Conservation (phyloP, 2,113 vertebrate genomes). For the Caranx ignobilis region DNA sequence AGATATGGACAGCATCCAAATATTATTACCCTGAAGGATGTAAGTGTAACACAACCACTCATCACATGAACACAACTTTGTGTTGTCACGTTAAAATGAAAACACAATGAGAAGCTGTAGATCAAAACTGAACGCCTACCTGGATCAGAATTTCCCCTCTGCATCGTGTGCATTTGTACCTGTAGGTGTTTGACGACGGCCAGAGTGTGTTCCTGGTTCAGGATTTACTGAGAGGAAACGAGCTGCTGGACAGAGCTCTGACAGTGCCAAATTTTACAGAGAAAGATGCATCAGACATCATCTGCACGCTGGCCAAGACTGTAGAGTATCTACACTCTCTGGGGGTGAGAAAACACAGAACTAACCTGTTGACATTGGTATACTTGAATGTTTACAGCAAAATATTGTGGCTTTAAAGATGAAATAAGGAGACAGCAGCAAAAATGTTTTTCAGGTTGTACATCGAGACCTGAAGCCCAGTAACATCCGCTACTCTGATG, state of each 20-base stretch:
- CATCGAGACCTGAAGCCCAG: slow-evolving; percentile 97
- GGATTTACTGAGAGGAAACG: slow-evolving; percentile 93
- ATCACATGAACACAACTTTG: not conserved
- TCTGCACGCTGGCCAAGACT: slow-evolving; percentile 91
- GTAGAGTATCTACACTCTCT: slow-evolving; percentile 97
- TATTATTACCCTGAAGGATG: slow-evolving; percentile 94
- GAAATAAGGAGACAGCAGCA: not conserved
- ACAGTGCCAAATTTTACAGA: slow-evolving; percentile 90
- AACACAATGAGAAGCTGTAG: not conserved
- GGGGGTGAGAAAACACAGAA: slow-evolving; percentile 83
- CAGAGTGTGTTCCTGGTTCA: slow-evolving; percentile 92
- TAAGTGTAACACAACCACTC: slow-evolving; percentile 77
- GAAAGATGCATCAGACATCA: slow-evolving; percentile 91
- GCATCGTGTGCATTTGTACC: slow-evolving; percentile 51
- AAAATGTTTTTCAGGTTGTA: slow-evolving; percentile 86
- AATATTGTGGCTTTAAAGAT: not conserved
- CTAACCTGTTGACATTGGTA: no score
- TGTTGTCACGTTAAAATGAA: not conserved
- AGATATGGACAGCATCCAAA: slow-evolving; percentile 96
- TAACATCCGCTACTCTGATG: slow-evolving; percentile 95
- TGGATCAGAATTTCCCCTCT: not conserved
- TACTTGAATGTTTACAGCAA: not conserved
- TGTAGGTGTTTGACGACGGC: slow-evolving; percentile 94
- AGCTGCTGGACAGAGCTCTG: slow-evolving; percentile 93
- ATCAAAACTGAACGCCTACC: not conserved